A percentile compares a stretch with the other conserved stretches of the same genome.
These are phyloP conservation scores for Drosophila gaucha DNA, from an alignment of 2,888 invertebrate species.

Conservation along the genomic window DNA sequence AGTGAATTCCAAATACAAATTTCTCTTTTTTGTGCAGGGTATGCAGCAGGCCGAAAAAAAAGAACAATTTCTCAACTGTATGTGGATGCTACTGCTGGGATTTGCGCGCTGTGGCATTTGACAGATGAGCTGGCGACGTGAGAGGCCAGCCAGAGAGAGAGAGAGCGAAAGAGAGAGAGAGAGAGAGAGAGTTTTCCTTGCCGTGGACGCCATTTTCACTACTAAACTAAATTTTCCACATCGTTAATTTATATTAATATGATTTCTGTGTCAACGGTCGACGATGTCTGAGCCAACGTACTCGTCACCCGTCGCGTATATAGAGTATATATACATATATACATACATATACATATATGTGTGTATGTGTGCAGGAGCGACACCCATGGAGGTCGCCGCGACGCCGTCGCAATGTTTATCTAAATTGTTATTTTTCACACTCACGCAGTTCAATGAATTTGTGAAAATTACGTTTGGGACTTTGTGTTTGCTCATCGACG, in stretches of 20 bases:
- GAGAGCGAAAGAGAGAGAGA: conserved; percentile 5
- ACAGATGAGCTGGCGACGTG: conserved; percentile 74
- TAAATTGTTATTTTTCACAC: conserved; percentile 85
- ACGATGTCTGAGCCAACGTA: conserved; percentile 53
- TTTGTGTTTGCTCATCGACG: conserved; percentile 73
- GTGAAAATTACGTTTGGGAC: conserved; percentile 85
- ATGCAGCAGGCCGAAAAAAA: conserved; percentile 42
- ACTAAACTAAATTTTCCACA: conserved; percentile 85
- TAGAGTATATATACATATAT: background rate
- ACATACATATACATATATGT: background rate
- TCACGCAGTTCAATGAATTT: conserved; percentile 85
- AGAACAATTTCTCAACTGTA: conserved; percentile 56
- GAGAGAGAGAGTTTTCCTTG: conserved; percentile 24
- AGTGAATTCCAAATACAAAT: conserved; percentile 43
- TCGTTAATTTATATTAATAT: conserved; percentile 85
- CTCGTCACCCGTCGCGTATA: conserved; percentile 30
- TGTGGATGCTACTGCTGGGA: conserved; percentile 48
- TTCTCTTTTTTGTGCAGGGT: conserved; percentile 5
- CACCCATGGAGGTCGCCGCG: conserved; percentile 72
- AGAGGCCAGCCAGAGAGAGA: conserved; percentile 56
- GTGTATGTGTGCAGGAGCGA: conserved; percentile 35
- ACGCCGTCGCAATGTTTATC: conserved; percentile 83
- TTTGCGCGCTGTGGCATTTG: conserved; percentile 70
- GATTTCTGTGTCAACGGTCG: conserved; percentile 82
- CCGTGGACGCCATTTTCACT: conserved; percentile 74